Conservation (phyloP, 92 coral and sea anemone genomes). For the Metridium senile region DNA sequence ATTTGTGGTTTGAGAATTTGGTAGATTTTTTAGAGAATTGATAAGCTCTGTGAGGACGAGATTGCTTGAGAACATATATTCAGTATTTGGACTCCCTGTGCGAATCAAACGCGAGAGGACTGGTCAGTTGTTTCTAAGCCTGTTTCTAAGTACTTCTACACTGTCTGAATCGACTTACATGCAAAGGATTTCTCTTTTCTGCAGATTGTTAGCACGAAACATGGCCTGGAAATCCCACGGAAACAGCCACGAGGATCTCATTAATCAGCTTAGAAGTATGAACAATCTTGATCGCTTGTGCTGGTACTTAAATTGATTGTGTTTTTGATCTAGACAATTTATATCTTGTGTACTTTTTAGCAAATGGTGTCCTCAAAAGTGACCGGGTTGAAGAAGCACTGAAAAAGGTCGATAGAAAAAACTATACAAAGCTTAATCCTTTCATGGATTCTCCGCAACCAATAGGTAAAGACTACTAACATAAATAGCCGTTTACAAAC, state of each 20-base stretch:
- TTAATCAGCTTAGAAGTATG: conserved; percentile 73
- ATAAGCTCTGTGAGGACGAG: too few relatives aligned
- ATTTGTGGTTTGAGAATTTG: too few relatives aligned
- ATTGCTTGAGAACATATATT: too few relatives aligned
- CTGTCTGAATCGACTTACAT: not conserved
- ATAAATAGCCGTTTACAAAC: not conserved
- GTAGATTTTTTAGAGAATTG: too few relatives aligned
- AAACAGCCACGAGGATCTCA: conserved; percentile 66
- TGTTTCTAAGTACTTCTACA: not conserved
- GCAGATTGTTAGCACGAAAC: conserved; percentile 41
- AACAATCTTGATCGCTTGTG: not conserved
- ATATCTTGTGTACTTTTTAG: too few relatives aligned
- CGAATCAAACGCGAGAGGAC: not conserved
- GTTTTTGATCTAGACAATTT: not conserved
- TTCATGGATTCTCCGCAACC: conserved; percentile 92
- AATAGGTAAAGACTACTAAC: conserved; percentile 52
- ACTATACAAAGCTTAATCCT: conserved; percentile 65
- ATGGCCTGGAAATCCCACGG: conserved; percentile 97
- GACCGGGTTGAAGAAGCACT: conserved; percentile 73
- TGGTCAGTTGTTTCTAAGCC: not conserved
- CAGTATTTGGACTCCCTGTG: conserved; percentile 11
- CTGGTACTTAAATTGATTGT: not conserved
- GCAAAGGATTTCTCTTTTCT: not conserved
- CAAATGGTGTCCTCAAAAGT: conserved; percentile 79
- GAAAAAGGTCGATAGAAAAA: conserved; percentile 72